Base-by-base conservation (phyloP, 2,888 invertebrate species). In the Drosophila prostipennis region DNA sequence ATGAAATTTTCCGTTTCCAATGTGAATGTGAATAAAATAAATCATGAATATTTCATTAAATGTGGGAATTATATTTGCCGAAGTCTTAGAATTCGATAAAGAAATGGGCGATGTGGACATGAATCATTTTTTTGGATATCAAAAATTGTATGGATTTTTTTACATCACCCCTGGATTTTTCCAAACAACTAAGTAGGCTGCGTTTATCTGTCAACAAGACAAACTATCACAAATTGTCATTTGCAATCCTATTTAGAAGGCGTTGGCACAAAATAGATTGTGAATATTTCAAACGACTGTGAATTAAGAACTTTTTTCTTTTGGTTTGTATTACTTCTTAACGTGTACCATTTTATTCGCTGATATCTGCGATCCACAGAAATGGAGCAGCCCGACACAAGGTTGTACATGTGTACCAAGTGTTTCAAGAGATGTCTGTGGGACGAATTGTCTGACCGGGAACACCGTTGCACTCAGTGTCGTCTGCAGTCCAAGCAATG, bases 361-460 rank as follows among this genome's bases (percentile, higher is more conserved):
- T 32, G 6, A 16, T 19, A 14, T 3, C 2, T 13, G 26, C 8
- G n/a, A 8, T 19, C 34, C 8, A 1, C 16, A 34, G 48, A 11
- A 13, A 48, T 48, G 48, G 32, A 32, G 13, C 0, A 1, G 2
- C 14, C 3, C 3, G 32, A 34, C 48, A 7, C 34, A 1, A 48
- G 13, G 13, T 7, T 32, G 48, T 48, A 34, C 34, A 48, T 48
- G 48, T 48, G 48, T 32, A 48, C 13, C 48, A 6, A 6, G 13
- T 48, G 48, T 16, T 34, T 48, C 7, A 2, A 3, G 13, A 16
- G 34, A 34, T 48, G 13, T 3, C 19, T 19, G 0, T 48, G 48
- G 34, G 16, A 2, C 13, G 48, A 48, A 7, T 32, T 48, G 0
- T 48, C 48, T 16, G 13, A 6, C 13, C 19, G 13, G 32, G 48